Evolutionary conservation across 1,140 invertebrate genomes (phyloP).

Genomic region (Drosophila nannoptera): DNA sequence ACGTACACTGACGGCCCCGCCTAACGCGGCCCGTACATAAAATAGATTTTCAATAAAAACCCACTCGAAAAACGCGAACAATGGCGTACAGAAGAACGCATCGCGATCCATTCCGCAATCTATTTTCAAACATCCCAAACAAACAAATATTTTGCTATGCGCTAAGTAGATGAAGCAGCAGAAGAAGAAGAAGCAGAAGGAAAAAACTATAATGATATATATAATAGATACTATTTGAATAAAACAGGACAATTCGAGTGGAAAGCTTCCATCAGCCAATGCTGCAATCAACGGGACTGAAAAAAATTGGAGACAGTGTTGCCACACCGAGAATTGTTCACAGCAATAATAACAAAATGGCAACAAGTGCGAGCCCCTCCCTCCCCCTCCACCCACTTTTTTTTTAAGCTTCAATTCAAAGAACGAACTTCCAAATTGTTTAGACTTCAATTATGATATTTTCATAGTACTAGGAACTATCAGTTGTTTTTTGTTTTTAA

Average conservation of each 20-base stretch:
- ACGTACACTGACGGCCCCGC: constrained; percentile 42
- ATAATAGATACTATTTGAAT: too few species aligned
- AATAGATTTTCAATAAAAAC: constrained; percentile 76
- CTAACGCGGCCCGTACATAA: constrained; percentile 42
- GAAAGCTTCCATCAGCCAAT: neutral
- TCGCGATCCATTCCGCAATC: constrained; percentile 64
- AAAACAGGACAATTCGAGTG: neutral
- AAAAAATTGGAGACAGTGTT: neutral
- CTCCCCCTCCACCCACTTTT: too few species aligned
- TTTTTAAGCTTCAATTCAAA: too few species aligned
- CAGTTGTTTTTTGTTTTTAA: too few species aligned
- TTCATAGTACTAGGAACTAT: too few species aligned
- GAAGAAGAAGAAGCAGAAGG: neutral
- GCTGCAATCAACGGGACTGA: too few species aligned
- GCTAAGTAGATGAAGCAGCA: constrained; percentile 8
- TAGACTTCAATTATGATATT: too few species aligned
- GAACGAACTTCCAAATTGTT: too few species aligned
- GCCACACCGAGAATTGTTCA: neutral
- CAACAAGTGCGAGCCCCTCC: neutral
- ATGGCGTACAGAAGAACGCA: constrained; percentile 41
- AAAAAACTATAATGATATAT: neutral
- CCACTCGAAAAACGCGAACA: constrained; percentile 66
- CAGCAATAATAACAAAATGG: too few species aligned
- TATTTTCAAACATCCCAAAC: constrained; percentile 60
- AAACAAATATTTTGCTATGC: constrained; percentile 62